Evolutionary conservation across 2,888 invertebrate genomes (phyloP), one percentile per base, ranked within the genome.

Genomic region (Pegoplata infirma): DNA sequence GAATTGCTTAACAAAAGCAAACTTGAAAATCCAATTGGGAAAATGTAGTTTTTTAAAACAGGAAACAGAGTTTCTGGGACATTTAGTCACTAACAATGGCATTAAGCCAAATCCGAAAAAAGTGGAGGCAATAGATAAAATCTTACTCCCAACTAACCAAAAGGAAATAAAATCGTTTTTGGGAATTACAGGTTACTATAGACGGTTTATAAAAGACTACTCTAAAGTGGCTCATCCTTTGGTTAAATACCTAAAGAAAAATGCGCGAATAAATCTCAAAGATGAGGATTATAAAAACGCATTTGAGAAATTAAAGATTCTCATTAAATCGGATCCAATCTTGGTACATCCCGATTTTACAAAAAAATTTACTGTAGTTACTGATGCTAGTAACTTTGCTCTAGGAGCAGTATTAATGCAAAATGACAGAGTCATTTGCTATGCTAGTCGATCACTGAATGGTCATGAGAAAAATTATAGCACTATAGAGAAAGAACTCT

Each of bases 401-500:
- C n/a, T n/a, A n/a, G n/a, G n/a, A n/a, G n/a, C n/a, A n/a, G n/a
- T n/a, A n/a, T 25, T 32, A 17, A 17, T 19, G 68, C 56, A 28
- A 55, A 47, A 12, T 16, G 23, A 55, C 36, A 64, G 56, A 14
- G 73, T 73, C 0, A 44, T 78, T 17, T 69, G 61, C 12, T 76
- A 47, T 58, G 76, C 81, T 12, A 76, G 78, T 17, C 56, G 76
- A 59, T 80, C 81, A n/a, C 56, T 81, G 7, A 61, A 69, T 21
- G 72, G 36, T 3, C 56, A 55, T 12, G 77, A 77, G 49, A 58
- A 55, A 44, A 76, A 75, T 19, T 80, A 80, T 46, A 63, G 63
- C 14, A 73, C 76, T 5, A 78, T 78, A 14, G 79, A 75, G 64
- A 80, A 71, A 44, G 75, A 80, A 53, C 19, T 81, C 5, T 47